Conservation (phyloP, 2,113 vertebrate genomes). For the Elgaria multicarinata region DNA sequence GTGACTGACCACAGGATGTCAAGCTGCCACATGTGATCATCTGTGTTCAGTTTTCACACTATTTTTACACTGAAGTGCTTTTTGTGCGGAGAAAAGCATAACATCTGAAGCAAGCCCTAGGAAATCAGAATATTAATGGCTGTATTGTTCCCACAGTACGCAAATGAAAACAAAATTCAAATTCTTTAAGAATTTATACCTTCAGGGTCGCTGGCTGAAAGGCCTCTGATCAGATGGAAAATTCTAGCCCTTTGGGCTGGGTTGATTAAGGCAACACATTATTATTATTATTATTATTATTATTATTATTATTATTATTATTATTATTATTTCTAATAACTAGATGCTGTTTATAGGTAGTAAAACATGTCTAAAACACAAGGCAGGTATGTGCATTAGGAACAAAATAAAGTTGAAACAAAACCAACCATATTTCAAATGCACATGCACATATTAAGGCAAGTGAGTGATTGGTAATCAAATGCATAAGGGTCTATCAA, state of each 20-base stretch:
- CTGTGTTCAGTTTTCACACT: neutral
- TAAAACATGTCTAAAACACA: neutral
- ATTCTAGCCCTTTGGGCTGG: neutral
- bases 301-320: neutral
- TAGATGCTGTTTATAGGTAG: neutral
- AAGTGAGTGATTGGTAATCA: constrained; percentile 10
- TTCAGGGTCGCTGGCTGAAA: neutral
- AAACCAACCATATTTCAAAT: neutral
- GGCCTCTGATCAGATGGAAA: too few species aligned
- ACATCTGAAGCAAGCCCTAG: neutral
- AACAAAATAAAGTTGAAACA: constrained; percentile 6
- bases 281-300: neutral
- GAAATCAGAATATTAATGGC: neutral
- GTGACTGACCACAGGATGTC: neutral
- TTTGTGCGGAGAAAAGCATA: neutral
- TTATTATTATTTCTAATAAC: neutral
- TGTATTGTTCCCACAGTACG: neutral
- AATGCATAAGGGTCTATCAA: neutral
- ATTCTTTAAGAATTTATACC: neutral
- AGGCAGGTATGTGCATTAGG: neutral
- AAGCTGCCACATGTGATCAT: neutral
- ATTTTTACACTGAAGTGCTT: neutral
- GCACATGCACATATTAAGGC: neutral
- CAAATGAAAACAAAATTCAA: neutral
- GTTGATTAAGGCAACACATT: neutral